phyloP scores from a whole-genome alignment of 2,797 vertebrate genomes.

The Tamandua tetradactyla region DNA sequence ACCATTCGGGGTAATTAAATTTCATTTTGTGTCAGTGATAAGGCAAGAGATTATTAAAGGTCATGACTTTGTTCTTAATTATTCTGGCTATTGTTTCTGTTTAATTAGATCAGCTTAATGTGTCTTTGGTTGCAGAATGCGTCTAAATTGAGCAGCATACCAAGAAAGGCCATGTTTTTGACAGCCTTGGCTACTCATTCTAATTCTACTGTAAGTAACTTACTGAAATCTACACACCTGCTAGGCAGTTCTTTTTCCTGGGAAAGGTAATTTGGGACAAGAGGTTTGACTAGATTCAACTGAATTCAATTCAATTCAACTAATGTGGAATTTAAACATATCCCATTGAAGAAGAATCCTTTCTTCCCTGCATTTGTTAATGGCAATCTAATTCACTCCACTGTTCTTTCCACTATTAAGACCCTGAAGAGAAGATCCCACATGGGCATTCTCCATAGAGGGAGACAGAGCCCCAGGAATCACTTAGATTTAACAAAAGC shows the following conservation, averaged over 20 bases:
- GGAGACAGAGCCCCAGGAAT: neutral
- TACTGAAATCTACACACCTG: neutral
- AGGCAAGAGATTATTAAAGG: slow-evolving; percentile 80
- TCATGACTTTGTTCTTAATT: slow-evolving; percentile 83
- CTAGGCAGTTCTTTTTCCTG: slow-evolving; percentile 1
- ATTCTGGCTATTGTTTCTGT: slow-evolving; percentile 86
- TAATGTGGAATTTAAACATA: slow-evolving; percentile 11
- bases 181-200: slow-evolving; percentile 27
- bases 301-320: slow-evolving; percentile 13
- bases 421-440: neutral
- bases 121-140: slow-evolving; percentile 79
- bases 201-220: slow-evolving; percentile 13
- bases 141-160: slow-evolving; percentile 48
- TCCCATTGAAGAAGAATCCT: neutral
- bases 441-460: neutral
- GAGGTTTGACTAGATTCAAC: neutral
- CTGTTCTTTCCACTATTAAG: neutral
- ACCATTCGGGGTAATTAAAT: slow-evolving; percentile 86
- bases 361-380: neutral
- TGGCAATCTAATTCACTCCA: neutral
- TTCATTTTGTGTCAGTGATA: slow-evolving; percentile 84
- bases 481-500: neutral
- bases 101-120: slow-evolving; percentile 84
- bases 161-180: neutral
- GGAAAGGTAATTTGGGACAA: slow-evolving; percentile 23